phyloP scores from a whole-genome alignment of 2,888 invertebrate species.

The Rosalia funebris region DNA sequence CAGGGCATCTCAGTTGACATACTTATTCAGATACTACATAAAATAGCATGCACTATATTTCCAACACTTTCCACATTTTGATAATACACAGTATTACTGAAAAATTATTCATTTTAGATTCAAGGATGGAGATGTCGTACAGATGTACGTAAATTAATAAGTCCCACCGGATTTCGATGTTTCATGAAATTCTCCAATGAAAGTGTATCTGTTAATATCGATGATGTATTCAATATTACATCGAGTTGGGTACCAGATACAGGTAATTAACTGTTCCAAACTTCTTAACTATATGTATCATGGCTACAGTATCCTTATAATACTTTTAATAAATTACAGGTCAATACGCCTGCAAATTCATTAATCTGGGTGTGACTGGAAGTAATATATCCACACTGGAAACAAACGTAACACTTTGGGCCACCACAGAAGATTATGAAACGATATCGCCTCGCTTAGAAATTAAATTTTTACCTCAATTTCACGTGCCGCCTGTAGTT shows the following conservation, averaged over 20 bases:
- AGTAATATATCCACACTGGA: constrained; percentile 53
- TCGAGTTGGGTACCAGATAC: constrained; percentile 59
- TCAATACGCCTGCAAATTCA: constrained; percentile 60
- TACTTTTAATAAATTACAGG: constrained; percentile 48
- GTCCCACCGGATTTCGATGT: constrained; percentile 60
- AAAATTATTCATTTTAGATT: constrained; percentile 54
- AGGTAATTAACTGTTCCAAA: constrained; percentile 46
- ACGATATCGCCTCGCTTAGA: constrained; percentile 51
- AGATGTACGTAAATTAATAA: constrained; percentile 48
- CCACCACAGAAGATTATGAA: constrained; percentile 50
- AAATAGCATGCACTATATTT: too few species aligned
- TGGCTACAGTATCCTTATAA: not conserved
- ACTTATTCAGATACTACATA: too few species aligned
- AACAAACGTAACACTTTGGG: constrained; percentile 58
- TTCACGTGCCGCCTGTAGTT: constrained; percentile 53
- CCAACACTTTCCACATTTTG: too few species aligned
- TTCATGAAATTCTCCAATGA: constrained; percentile 57
- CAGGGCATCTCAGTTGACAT: too few species aligned
- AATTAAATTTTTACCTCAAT: constrained; percentile 59
- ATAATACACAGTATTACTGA: too few species aligned
- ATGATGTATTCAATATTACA: constrained; percentile 57
- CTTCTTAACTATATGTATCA: constrained; percentile 4
- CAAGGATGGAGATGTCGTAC: constrained; percentile 56
- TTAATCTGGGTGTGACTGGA: constrained; percentile 49
- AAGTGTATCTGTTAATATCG: constrained; percentile 47